phyloP scores from a whole-genome alignment of 2,113 vertebrate genomes.

The Xiphophorus maculatus region DNA sequence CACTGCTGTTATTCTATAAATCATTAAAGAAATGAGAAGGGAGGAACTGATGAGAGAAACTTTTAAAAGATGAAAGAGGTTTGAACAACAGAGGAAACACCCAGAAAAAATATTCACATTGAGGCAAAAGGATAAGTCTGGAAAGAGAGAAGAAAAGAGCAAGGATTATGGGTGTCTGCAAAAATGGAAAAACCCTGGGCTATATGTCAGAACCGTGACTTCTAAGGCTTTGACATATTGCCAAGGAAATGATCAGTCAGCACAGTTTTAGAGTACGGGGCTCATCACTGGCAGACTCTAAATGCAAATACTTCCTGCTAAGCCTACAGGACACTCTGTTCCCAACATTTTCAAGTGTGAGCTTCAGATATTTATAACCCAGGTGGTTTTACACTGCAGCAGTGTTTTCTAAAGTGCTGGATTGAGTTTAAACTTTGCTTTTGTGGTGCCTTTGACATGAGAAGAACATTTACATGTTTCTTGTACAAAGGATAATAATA shows the following conservation, averaged over 20 bases:
- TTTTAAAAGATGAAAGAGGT: slow-evolving; percentile 24
- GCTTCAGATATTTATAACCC: slow-evolving; percentile 10
- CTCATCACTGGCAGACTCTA: slow-evolving; percentile 46
- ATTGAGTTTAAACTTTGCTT: background rate
- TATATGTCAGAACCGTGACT: slow-evolving; percentile 54
- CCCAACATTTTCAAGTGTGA: slow-evolving; percentile 15
- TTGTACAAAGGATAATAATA: background rate
- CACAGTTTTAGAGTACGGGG: slow-evolving; percentile 46
- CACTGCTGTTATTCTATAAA: background rate
- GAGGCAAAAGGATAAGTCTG: slow-evolving; percentile 15
- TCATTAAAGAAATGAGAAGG: slow-evolving; percentile 1
- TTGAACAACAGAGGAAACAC: slow-evolving; percentile 60
- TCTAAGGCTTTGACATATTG: slow-evolving; percentile 60
- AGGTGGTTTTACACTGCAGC: slow-evolving; percentile 9
- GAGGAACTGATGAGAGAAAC: slow-evolving; percentile 29
- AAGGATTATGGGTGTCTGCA: slow-evolving; percentile 54
- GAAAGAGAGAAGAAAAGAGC: slow-evolving; percentile 37
- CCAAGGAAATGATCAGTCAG: slow-evolving; percentile 68
- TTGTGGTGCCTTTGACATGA: background rate
- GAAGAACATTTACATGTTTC: slow-evolving; percentile 2
- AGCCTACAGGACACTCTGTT: slow-evolving; percentile 41
- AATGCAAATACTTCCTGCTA: slow-evolving; percentile 48
- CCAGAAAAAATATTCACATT: slow-evolving; percentile 47
- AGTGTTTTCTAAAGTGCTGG: slow-evolving; percentile 8
- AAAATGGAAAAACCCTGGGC: slow-evolving; percentile 66